Conservation (phyloP, 2,113 vertebrate genomes). For the Peromyscus californicus region DNA sequence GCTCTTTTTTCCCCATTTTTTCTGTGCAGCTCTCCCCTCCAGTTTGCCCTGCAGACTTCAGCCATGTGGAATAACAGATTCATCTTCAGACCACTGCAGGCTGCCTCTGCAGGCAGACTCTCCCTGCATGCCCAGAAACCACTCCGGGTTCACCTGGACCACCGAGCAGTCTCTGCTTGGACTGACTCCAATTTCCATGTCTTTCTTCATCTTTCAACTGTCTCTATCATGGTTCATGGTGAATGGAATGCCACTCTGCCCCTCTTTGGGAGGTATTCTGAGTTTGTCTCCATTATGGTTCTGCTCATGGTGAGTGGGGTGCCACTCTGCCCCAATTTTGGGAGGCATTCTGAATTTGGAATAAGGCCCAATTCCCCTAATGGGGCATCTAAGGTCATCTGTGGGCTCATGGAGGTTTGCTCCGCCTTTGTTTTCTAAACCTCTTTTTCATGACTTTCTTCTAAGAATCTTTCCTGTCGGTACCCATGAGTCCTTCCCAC, state of each 20-base stretch:
- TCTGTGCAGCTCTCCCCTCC: neutral
- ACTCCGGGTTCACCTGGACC: neutral
- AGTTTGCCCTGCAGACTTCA: neutral
- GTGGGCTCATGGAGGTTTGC: neutral
- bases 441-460: neutral
- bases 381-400: neutral
- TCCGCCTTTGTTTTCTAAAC: neutral
- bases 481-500: rapidly evolving
- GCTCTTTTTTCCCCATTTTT: neutral
- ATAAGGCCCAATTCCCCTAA: neutral
- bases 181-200: too few species aligned
- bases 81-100: neutral
- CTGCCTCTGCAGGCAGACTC: neutral
- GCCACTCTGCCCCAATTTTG: neutral
- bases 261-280: neutral
- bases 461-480: neutral
- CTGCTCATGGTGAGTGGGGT: neutral
- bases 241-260: too few species aligned
- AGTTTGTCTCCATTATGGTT: neutral
- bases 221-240: neutral
- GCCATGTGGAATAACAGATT: neutral
- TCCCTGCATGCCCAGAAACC: neutral
- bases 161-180: neutral
- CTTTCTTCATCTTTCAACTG: neutral
- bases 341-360: neutral